These are phyloP conservation scores for Dryadula phaetusa DNA, from an alignment of 2,888 invertebrate genomes.

Conservation along the genomic window DNA sequence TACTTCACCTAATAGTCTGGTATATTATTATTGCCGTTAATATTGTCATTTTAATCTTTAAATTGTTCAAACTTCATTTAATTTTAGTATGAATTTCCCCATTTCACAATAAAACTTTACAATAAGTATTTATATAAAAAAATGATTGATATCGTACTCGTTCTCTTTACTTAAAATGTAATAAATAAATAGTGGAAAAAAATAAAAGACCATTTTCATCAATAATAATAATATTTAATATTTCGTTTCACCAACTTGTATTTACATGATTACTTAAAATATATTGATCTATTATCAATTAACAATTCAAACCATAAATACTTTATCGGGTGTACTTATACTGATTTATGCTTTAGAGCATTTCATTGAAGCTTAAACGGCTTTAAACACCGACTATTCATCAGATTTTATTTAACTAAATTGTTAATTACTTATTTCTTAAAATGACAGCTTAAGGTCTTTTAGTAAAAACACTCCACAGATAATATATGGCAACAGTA, in stretches of 20 bases:
- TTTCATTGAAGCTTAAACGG: slow-evolving; percentile 57
- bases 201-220: slow-evolving; percentile 50
- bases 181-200: background rate
- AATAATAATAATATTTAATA: slow-evolving; percentile 77
- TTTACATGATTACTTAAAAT: slow-evolving; percentile 82
- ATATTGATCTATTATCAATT: slow-evolving; percentile 69
- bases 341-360: slow-evolving; percentile 58
- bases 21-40: too few species aligned
- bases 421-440: background rate
- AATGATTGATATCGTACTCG: too few species aligned
- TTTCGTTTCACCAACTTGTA: slow-evolving; percentile 80
- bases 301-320: slow-evolving; percentile 74
- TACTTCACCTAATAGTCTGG: too few species aligned
- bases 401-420: slow-evolving; percentile 38
- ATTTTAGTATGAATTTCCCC: too few species aligned
- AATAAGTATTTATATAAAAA: too few species aligned
- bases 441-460: background rate
- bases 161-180: too few species aligned
- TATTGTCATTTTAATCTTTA: too few species aligned
- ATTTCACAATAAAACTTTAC: too few species aligned
- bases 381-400: slow-evolving; percentile 40
- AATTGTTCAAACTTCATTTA: too few species aligned
- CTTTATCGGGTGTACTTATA: slow-evolving; percentile 71
- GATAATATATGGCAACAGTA: slow-evolving; percentile 7
- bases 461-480: background rate